These are phyloP conservation scores for Drosophila birchii DNA, from an alignment of 2,888 invertebrate species.

Conservation along the genomic window DNA sequence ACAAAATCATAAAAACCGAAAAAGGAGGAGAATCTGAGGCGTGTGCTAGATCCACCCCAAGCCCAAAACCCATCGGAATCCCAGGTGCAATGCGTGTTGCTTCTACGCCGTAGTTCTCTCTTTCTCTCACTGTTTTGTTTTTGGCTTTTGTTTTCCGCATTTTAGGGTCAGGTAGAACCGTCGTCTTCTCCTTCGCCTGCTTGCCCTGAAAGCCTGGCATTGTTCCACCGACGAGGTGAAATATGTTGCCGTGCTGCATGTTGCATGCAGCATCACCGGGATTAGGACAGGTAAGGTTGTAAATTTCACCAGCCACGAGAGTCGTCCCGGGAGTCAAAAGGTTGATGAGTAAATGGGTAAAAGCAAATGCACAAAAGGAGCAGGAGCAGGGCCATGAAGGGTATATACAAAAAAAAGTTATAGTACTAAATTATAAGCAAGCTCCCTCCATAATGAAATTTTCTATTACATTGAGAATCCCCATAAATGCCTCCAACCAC, in stretches of 20 bases:
- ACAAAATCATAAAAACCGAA: slow-evolving; percentile 72
- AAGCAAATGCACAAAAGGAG: slow-evolving; percentile 5
- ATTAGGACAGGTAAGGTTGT: slow-evolving; percentile 73
- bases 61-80: slow-evolving; percentile 48
- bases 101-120: slow-evolving; percentile 18
- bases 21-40: slow-evolving; percentile 26
- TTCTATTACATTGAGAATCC: slow-evolving; percentile 2
- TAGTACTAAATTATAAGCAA: slow-evolving; percentile 15
- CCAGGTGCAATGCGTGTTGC: slow-evolving; percentile 69
- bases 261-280: slow-evolving; percentile 70
- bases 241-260: slow-evolving; percentile 42
- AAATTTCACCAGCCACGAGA: slow-evolving; percentile 63
- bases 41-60: slow-evolving; percentile 43
- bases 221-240: slow-evolving; percentile 43
- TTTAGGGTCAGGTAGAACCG: slow-evolving; percentile 69
- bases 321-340: slow-evolving; percentile 55
- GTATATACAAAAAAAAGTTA: slow-evolving; percentile 5
- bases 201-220: slow-evolving; percentile 66
- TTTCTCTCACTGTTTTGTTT: slow-evolving; percentile 23
- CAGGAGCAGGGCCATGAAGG: no score
- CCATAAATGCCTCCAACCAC: slow-evolving; percentile 7
- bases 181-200: background rate
- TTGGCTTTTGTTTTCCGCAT: slow-evolving; percentile 51
- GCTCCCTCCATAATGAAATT: slow-evolving; percentile 22
- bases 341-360: slow-evolving; percentile 25